Base-by-base conservation (phyloP, 2,888 invertebrate species). In the Synanthedon vespiformis region DNA sequence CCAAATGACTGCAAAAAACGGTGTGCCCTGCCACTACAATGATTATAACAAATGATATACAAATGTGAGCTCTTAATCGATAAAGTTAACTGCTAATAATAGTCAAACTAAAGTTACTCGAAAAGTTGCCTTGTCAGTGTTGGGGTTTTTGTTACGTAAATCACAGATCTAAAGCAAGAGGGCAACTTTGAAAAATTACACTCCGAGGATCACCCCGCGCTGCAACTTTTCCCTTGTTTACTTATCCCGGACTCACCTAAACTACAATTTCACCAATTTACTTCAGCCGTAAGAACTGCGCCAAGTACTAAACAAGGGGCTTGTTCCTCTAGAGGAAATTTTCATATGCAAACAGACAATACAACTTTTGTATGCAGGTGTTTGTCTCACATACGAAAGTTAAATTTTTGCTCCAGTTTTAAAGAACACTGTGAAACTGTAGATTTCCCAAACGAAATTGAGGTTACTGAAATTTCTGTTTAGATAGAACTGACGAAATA, bases 171-270 rank as follows among this genome's bases (percentile, higher is more conserved):
- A 72, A 44, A 44, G 44, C 41, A 41, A 44, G 44, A 44, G 70
- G 68, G 63, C 70, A 72, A 74, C 68, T 78, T 79, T 78, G 78
- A 82, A 74, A 79, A 80, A 81, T 79, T 67, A 73, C 73, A 77
- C 80, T 79, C 75, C 50, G 59, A 75, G 77, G 76, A 72, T 62
- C 16, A 60, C 67, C 68, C 70, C 68, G 66, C 62, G 56, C 59
- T 67, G 66, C 61, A 70, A 67, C 69, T 68, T 70, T 79, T 75
- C 72, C 66, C 69, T 71, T 71, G 62, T 62, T 61, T 65, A 27
- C 48, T 69, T 72, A 64, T 59, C 66, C 67, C 61, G 59, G 58
- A 62, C 58, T 64, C 58, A 56, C 59, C 71, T 51, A 49, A 55
- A 16, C 44, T 44, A 44, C 44, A 44, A 44, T 44, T 44, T 44